Conservation (phyloP, 2,113 vertebrate genomes). For the Sisor rabdophorus region DNA sequence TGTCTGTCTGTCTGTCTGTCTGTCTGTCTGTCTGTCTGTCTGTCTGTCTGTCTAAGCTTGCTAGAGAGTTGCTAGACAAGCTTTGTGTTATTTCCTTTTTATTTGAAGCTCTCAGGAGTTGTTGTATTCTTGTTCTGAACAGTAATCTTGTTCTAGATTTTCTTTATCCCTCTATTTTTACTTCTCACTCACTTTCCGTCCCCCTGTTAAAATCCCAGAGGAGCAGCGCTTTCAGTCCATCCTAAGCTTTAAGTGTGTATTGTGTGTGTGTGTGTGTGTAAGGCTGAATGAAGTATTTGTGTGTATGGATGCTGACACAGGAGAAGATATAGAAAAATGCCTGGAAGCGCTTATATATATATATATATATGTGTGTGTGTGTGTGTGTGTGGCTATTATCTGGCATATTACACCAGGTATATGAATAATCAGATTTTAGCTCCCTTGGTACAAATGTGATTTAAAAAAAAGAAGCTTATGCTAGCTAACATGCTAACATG, state of each 20-base stretch:
- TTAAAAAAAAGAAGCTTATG: constrained; percentile 1
- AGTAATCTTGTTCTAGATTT: constrained; percentile 24
- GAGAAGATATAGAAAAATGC: constrained; percentile 22
- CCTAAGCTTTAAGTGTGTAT: constrained; percentile 10
- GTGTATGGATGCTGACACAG: constrained; percentile 24
- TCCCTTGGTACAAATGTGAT: not conserved
- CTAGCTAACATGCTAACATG: not conserved
- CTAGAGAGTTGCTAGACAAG: constrained; percentile 35
- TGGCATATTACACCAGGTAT: not conserved
- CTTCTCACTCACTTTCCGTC: constrained; percentile 2
- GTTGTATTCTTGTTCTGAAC: constrained; percentile 3
- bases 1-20: constrained; percentile 2
- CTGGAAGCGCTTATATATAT: not conserved
- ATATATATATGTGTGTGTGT: too few species aligned
- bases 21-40: not conserved
- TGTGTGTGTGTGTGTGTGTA: not conserved
- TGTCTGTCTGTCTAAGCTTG: too few species aligned
- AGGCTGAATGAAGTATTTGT: constrained; percentile 42
- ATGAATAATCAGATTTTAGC: not conserved
- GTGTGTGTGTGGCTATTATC: constrained; percentile 11
- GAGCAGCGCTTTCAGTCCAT: constrained; percentile 21
- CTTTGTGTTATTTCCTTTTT: not conserved
- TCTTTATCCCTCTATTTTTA: not conserved
- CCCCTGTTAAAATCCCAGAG: constrained; percentile 22
- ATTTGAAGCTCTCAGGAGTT: constrained; percentile 17